A percentile compares a stretch with the other conserved stretches of the same genome.
Conservation (phyloP, 2,113 vertebrate genomes). For the Ochotona curzoniae region DNA sequence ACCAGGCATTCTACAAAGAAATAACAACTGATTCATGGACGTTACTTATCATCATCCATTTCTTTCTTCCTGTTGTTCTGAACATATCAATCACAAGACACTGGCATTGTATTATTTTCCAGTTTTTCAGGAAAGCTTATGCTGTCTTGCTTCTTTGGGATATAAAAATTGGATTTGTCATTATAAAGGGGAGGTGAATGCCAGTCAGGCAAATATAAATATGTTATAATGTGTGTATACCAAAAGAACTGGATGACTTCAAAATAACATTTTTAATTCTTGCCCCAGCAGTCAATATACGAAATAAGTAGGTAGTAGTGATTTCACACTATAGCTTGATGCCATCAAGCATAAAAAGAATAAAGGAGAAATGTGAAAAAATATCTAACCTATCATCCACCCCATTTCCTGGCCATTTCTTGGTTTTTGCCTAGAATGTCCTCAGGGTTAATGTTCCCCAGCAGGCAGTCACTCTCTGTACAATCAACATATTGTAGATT, state of each 20-base stretch:
- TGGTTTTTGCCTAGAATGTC: constrained; percentile 28
- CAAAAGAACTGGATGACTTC: neutral
- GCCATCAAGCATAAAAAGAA: constrained; percentile 43
- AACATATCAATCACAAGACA: neutral
- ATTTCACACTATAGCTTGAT: constrained; percentile 33
- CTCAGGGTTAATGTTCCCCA: constrained; percentile 34
- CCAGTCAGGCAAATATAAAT: neutral
- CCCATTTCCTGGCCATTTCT: constrained; percentile 58
- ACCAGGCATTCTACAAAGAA: neutral
- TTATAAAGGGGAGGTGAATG: constrained; percentile 39
- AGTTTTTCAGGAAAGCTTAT: constrained; percentile 3
- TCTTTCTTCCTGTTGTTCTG: constrained; percentile 38
- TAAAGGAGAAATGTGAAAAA: constrained; percentile 44
- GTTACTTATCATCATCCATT: neutral
- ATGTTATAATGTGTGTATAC: constrained; percentile 5
- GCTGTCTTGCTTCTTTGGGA: neutral
- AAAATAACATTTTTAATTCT: constrained; percentile 27
- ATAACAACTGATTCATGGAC: neutral
- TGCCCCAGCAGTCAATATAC: neutral
- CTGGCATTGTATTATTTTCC: neutral
- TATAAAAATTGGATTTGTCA: constrained; percentile 51
- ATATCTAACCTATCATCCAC: constrained; percentile 47
- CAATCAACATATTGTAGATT: constrained; percentile 53
- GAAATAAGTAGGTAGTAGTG: constrained; percentile 20
- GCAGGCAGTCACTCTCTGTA: constrained; percentile 45